Percentiles rank a stretch among this genome's conserved stretches.
Conservation (phyloP, 2,113 vertebrate genomes). For the Neotragus pygmaeus region DNA sequence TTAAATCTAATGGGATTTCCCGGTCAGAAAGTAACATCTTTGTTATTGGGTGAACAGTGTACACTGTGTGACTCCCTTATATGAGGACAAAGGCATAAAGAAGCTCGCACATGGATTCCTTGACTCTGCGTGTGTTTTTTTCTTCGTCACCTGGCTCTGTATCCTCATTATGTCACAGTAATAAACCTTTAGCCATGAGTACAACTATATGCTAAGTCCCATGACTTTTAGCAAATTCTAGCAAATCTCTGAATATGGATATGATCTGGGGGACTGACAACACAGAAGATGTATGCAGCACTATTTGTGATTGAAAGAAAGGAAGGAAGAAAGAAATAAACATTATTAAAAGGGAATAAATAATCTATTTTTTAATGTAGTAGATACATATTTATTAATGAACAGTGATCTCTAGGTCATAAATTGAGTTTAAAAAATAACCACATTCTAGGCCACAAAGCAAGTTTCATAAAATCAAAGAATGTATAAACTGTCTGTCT, state of each 20-base stretch:
- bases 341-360: background rate
- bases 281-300: background rate
- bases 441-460: background rate
- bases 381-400: background rate
- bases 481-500: background rate
- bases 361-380: background rate
- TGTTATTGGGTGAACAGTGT: background rate
- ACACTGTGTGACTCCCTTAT: background rate
- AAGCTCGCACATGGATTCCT: background rate
- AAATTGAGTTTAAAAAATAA: background rate
- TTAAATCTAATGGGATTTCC: background rate
- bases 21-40: background rate
- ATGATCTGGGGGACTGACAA: background rate
- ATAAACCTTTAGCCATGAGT: background rate
- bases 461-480: background rate
- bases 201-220: background rate
- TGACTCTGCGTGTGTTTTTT: background rate
- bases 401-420: background rate
- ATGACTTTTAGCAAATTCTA: background rate
- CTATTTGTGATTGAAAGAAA: background rate
- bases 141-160: background rate
- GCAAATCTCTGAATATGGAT: background rate
- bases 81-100: background rate
- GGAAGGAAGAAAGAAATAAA: background rate
- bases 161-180: background rate